Evolutionary conservation across 2,888 invertebrate genomes (phyloP).

Genomic region (Cordilura impudica): DNA sequence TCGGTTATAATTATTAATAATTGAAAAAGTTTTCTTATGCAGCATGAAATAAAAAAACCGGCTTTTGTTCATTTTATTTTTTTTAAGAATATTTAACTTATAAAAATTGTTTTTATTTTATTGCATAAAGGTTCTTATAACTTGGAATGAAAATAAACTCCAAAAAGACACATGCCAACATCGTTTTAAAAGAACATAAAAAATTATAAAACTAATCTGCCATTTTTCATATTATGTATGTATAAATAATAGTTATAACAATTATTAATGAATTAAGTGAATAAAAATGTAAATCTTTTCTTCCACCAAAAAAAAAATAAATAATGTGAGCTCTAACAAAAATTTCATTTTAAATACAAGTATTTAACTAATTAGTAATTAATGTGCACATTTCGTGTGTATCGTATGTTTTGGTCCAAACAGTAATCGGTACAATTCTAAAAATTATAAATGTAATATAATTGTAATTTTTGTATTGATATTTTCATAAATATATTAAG

Average conservation of each 20-base stretch:
- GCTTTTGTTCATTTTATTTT: slow-evolving; percentile 24
- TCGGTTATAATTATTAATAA: not conserved
- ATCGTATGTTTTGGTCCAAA: not conserved
- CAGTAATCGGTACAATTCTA: not conserved
- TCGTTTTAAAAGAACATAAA: not conserved
- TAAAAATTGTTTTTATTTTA: slow-evolving; percentile 17
- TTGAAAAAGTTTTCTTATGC: no score
- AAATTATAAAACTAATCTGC: not conserved
- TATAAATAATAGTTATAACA: not conserved
- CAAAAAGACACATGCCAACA: slow-evolving; percentile 1
- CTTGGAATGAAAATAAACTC: slow-evolving; percentile 47
- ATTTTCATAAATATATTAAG: slow-evolving; percentile 18
- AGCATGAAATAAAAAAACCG: not conserved
- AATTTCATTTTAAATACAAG: not conserved
- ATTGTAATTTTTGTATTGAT: slow-evolving; percentile 5
- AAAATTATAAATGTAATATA: not conserved
- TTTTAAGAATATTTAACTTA: slow-evolving; percentile 24
- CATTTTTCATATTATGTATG: not conserved
- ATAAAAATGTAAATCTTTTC: slow-evolving; percentile 31
- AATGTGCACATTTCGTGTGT: not conserved
- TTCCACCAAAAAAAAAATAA: slow-evolving; percentile 15
- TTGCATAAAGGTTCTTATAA: slow-evolving; percentile 38
- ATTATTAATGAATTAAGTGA: not conserved
- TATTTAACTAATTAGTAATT: slow-evolving; percentile 1
- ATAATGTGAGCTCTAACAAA: not conserved